Evolutionary conservation across 2,113 vertebrate genomes (phyloP), one percentile per base, ranked within the genome.

Genomic region (Aptenodytes patagonicus): DNA sequence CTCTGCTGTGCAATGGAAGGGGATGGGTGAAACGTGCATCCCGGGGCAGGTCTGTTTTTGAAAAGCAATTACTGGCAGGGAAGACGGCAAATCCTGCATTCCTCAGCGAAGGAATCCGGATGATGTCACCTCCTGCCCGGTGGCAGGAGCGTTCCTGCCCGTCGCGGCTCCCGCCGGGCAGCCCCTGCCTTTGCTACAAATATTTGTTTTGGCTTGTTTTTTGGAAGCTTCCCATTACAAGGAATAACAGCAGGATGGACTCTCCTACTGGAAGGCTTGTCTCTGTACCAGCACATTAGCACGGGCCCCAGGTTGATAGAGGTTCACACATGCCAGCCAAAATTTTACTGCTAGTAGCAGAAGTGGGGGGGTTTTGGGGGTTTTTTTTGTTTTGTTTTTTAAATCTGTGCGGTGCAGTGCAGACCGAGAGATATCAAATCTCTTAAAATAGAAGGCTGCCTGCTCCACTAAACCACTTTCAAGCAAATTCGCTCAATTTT

Each of bases 101-200:
- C 96, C 89, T 93, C 49, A 36, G 87, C 2, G 1, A 85, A 95
- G 89, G 97, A 97, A 95, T 96, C 38, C 5, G 44, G 61, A 20
- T 95, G 94, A 97, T 95, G 95, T 97, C 96, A 96, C 83, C 94
- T 97, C 97, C 96, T 32, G 94, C 89, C 83, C 3, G 1, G 77
- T 55, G 89, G 81, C 95, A 92, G 94, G 64, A 87, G 76, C 76
- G 1, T 60, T 84, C 82, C 91, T 92, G 69, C 81, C 78, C 1
- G 1, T 31, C 11, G 4, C 4, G 1, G 5, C 73, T 95, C 78
- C 44, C 77, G 77, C 77, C 21, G 7, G 86, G 73, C 96, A 93
- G 83, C 77, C 73, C 77, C 88, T 84, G 88, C 90, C 91, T 89
- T 38, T 82, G 42, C 84, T 89, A 34, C 95, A 96, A 95, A 96